A percentile compares a stretch with the other conserved stretches of the same genome.
Evolutionary conservation across 2,888 invertebrate species (phyloP).

Genomic region (Oligia fasciuncula): DNA sequence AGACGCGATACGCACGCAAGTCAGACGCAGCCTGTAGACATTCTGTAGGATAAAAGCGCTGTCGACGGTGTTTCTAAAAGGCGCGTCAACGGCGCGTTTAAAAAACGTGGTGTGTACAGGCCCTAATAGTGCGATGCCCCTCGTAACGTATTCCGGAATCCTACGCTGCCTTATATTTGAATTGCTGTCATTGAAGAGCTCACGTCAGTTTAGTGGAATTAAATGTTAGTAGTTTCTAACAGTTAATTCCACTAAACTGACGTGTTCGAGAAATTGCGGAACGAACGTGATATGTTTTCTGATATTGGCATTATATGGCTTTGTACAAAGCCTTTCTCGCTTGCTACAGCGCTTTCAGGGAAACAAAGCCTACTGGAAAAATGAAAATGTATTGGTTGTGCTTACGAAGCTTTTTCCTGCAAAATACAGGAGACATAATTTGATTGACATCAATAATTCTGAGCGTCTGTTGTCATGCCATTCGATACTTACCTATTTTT

Average conservation of each 20-base stretch:
- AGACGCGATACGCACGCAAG: no score
- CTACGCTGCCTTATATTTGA: conserved; percentile 8
- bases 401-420: background rate
- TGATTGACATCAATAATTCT: background rate
- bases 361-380: background rate
- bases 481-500: background rate
- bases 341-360: background rate
- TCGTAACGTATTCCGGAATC: conserved; percentile 14
- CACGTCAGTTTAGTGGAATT: no score
- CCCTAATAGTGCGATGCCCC: conserved; percentile 4
- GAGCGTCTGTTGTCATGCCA: background rate
- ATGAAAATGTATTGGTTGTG: background rate
- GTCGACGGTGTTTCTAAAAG: no score
- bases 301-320: background rate
- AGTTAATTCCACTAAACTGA: background rate
- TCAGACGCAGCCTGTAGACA: no score
- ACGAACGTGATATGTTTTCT: background rate
- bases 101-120: no score
- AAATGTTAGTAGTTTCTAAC: no score
- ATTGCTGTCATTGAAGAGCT: conserved; percentile 1
- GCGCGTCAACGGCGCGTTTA: no score
- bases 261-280: background rate
- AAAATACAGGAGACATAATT: background rate
- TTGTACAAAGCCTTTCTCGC: background rate
- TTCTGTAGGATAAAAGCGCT: no score